Conservation (phyloP, 2,113 vertebrate species). For the Tychaedon coryphoeus region DNA sequence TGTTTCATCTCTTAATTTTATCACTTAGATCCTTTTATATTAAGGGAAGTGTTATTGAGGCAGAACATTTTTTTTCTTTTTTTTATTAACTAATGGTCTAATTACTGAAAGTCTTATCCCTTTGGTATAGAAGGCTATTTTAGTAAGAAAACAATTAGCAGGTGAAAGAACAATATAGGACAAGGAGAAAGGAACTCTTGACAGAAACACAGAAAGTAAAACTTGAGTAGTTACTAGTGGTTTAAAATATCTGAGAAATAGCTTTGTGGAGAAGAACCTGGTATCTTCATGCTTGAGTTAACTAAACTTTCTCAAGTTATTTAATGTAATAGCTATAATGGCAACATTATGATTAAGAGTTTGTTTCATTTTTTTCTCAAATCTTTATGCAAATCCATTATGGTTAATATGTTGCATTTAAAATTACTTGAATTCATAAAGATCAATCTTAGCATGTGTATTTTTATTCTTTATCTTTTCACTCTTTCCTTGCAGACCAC, state of each 20-base stretch:
- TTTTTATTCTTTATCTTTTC: neutral
- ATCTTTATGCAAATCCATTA: neutral
- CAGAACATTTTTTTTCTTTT: neutral
- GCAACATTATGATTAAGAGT: neutral
- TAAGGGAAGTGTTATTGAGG: neutral
- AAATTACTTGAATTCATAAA: neutral
- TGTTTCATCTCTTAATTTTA: neutral
- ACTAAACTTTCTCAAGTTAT: neutral
- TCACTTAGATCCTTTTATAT: neutral
- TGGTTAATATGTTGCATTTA: neutral
- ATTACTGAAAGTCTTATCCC: constrained; percentile 48
- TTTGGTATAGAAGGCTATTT: constrained; percentile 52
- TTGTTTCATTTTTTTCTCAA: neutral
- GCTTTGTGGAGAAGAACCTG: neutral
- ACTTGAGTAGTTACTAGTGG: neutral
- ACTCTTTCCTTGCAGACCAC: constrained; percentile 77
- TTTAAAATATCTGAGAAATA: neutral
- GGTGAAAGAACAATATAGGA: constrained; percentile 42
- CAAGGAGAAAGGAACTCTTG: constrained; percentile 53
- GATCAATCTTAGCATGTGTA: neutral
- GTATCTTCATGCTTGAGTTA: neutral
- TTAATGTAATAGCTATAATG: neutral
- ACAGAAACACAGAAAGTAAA: neutral
- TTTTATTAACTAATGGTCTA: constrained; percentile 10
- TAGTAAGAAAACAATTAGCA: constrained; percentile 53